phyloP scores from a whole-genome alignment of 1,140 invertebrate genomes.

The Octopus bimaculoides region DNA sequence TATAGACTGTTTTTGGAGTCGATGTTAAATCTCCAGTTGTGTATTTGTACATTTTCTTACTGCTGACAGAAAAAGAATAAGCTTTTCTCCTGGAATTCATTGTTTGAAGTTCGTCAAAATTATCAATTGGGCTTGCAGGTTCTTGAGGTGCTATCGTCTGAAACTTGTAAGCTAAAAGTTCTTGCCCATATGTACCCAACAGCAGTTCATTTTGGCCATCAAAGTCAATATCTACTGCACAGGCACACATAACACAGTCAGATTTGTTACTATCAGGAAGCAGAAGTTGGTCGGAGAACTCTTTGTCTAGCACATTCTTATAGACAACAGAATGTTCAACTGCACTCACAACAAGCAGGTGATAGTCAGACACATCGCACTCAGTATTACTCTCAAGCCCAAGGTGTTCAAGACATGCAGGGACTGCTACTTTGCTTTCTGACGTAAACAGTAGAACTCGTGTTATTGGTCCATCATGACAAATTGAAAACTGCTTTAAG shows the following conservation, averaged over 20 bases:
- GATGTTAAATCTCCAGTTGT: neutral
- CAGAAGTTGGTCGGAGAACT: slow-evolving; percentile 59
- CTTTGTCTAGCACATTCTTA: slow-evolving; percentile 64
- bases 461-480: slow-evolving; percentile 65
- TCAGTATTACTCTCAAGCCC: slow-evolving; percentile 17
- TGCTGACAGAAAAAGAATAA: slow-evolving; percentile 6
- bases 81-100: neutral
- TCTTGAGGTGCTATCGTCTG: slow-evolving; percentile 4
- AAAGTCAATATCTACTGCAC: slow-evolving; percentile 71
- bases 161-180: slow-evolving; percentile 65
- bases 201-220: slow-evolving; percentile 72
- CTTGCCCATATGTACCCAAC: slow-evolving; percentile 68
- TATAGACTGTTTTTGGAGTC: neutral
- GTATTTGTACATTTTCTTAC: neutral
- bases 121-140: neutral
- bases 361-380: slow-evolving; percentile 43
- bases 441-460: slow-evolving; percentile 61
- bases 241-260: slow-evolving; percentile 64
- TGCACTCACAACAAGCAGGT: slow-evolving; percentile 65
- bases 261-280: slow-evolving; percentile 62
- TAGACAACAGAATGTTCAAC: slow-evolving; percentile 65
- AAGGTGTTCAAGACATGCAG: slow-evolving; percentile 20
- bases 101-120: neutral
- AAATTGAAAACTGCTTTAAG: slow-evolving; percentile 58
- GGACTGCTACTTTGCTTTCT: slow-evolving; percentile 35